Evolutionary conservation across 1,140 invertebrate species (phyloP), one percentile per base, ranked within the genome.

Genomic region (Dryas iulia): DNA sequence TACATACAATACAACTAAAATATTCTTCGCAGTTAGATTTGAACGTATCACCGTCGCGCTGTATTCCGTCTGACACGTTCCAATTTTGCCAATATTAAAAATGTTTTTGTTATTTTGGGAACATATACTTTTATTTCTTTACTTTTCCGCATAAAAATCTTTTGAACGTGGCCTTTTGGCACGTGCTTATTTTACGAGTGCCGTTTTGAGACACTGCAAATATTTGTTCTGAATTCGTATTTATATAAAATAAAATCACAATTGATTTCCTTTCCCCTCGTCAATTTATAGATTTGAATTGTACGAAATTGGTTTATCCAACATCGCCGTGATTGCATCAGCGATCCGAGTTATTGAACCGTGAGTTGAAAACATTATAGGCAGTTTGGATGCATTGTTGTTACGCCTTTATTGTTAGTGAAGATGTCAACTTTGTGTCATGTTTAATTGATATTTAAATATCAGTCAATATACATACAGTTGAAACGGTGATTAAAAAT

Each of bases 211-310:
- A 56, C 24, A 56, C 11, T 25, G 24, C 24, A 56, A 56, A 56
- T 26, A 56, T 56, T 56, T 56, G 53, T 47, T 21, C 23, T 56
- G 53, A 25, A 56, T 18, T 54, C 35, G 57, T 71, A 59, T 70
- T 66, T 66, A 52, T 73, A 59, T 63, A 61, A 69, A 72, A 67
- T 74, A 66, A 74, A 76, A 76, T 73, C 74, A 71, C 69, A 76
- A 78, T 76, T 78, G 68, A 73, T 77, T 79, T 71, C 62, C 65
- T 74, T 73, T 78, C 60, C 47, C 54, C 25, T 57, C 63, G 72
- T 73, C 76, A 76, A 78, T 82, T 83, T 78, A 79, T 79, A 77
- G 77, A 81, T 84, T 83, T 81, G 77, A 83, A 78, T 83, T 79
- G 73, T 76, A 68, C 67, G 70, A 80, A 85, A 86, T 85, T 83